Base-by-base conservation (phyloP, 2,888 invertebrate genomes). In the Dascillus cervinus region DNA sequence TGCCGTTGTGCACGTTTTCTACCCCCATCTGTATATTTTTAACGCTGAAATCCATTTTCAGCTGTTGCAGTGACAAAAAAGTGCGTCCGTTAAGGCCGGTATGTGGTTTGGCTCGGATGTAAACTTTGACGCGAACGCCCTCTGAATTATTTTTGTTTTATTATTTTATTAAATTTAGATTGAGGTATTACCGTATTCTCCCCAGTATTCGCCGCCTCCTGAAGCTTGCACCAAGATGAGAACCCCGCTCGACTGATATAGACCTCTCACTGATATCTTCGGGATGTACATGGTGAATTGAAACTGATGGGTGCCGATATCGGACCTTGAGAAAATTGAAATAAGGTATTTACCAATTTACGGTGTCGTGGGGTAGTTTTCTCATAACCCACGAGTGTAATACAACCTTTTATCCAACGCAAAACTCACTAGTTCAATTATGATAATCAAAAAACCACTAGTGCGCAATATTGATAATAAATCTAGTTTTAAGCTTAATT, bases 131-230 rank as follows among this genome's bases (percentile, higher is more conserved):
- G 56, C 81, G 82, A 6, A 86, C 85, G 26, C 84, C 84, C 55
- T 85, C 88, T 88, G 64, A n/a, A n/a, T n/a, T n/a, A n/a, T n/a
- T n/a, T n/a, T n/a, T n/a, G n/a, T n/a, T 17, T 17, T 17, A 6
- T 17, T 6, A 17, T 17, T 17, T 17, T 17, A 6, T 17, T 17
- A 17, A 17, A 4, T 17, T 4, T 17, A 8, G 17, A 8, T 4
- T 17, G n/a, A n/a, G n/a, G n/a, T n/a, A n/a, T 64, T 57, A 87
- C 88, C 84, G 53, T 88, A 88, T 66, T 87, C 85, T 33, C 88
- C 88, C 87, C 87, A 88, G 62, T 88, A 88, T 58, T 88, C 86
- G 3, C 88, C 88, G 27, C 85, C 84, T 3, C 88, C 87, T 0
- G 85, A 82, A 4, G 88, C 87, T 47, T 84, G 79, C 0, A 88